Evolutionary conservation across 92 coral and sea anemone genomes (phyloP).

Genomic region (Pocillopora grandis): DNA sequence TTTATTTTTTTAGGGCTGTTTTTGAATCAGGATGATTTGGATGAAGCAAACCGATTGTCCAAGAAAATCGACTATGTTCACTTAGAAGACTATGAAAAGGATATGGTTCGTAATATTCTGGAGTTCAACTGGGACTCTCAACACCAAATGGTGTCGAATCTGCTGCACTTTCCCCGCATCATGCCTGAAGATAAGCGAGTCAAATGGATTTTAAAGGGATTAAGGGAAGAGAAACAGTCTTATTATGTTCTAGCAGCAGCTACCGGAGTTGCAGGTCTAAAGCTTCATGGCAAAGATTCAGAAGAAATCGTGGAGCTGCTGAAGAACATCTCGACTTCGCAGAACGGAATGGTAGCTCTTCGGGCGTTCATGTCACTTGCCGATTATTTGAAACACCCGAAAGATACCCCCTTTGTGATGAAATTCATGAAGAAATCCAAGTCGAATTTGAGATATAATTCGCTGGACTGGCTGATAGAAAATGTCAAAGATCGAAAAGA

Average conservation of each 20-base stretch:
- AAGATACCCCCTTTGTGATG: conserved; percentile 91
- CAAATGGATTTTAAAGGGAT: conserved; percentile 81
- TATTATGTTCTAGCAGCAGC: conserved; percentile 96
- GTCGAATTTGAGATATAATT: conserved; percentile 90
- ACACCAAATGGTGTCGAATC: conserved; percentile 95
- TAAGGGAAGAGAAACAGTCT: conserved; percentile 81
- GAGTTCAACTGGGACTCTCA: conserved; percentile 96
- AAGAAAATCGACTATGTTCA: conserved; percentile 69
- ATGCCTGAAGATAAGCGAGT: conserved; percentile 83
- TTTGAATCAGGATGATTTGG: conserved; percentile 93
- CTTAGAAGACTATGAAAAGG: conserved; percentile 84
- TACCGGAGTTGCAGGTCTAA: conserved; percentile 89
- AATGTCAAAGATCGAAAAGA: conserved; percentile 86
- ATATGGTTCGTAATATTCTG: conserved; percentile 84
- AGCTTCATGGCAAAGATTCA: conserved; percentile 75
- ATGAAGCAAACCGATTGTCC: conserved; percentile 89
- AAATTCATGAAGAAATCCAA: conserved; percentile 90
- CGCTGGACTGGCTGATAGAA: conserved; percentile 95
- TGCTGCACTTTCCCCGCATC: conserved; percentile 91
- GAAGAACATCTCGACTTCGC: conserved; percentile 77
- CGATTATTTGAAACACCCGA: conserved; percentile 83
- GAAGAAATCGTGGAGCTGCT: conserved; percentile 85
- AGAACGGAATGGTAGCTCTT: conserved; percentile 89
- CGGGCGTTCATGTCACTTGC: conserved; percentile 96
- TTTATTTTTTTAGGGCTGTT: conserved; percentile 77